Base-by-base conservation (phyloP, 2,888 invertebrate genomes). In the Leptinotarsa peninsularis region DNA sequence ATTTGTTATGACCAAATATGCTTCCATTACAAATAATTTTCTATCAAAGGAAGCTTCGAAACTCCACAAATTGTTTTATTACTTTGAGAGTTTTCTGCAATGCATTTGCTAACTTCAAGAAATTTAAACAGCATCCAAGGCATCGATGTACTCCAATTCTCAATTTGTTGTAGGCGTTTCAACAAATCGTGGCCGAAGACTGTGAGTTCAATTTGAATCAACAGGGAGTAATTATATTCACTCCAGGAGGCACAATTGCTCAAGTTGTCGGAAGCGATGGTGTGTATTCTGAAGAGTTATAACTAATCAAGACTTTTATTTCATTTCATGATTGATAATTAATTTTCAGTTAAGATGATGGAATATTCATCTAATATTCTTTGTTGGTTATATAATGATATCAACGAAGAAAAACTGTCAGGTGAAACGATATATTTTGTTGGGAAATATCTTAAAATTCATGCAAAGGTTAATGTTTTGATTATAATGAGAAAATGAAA, bases 221-320 rank as follows among this genome's bases (percentile, higher is more conserved):
- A 75, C 83, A 79, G 83, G 83, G 84, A 83, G 84, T 83, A 84
- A 84, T 84, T 84, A 83, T 83, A 80, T 79, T 82, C 84, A 76
- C 82, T 76, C 82, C 79, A 78, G 83, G 84, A 75, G 82, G 83
- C 66, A 74, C 74, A 78, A 71, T 79, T 72, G 66, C 68, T 43
- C 43, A 80, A 79, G 72, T 73, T 79, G 79, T 76, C 80, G 78
- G 74, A 70, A 77, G 74, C 66, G 58, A 66, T 69, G 68, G 72
- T 67, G 66, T 27, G 72, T n/a, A 52, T 66, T 56, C 18, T 67
- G 66, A 68, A 63, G 72, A 75, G 69, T 75, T 77, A 73, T 73
- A 73, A 71, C 68, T 75, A 33, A 43, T 33, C 63, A 43, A 63
- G 43, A 15, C 7, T 63, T 63, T 63, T 63, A 63, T 63, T 63